Base-by-base conservation (phyloP, 2,888 invertebrate genomes). In the Dusona sp. region DNA sequence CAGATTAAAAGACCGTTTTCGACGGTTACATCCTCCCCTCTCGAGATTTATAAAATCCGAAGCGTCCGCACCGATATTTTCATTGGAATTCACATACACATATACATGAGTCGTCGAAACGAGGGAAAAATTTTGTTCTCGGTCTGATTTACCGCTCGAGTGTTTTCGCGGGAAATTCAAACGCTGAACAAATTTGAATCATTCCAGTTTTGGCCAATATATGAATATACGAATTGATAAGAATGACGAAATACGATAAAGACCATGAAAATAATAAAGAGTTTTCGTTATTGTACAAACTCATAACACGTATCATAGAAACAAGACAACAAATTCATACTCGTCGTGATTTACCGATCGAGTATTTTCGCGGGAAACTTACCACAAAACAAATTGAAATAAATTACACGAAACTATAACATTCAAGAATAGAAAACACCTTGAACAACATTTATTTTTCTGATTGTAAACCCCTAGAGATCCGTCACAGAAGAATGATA, bases 61-160 rank as follows among this genome's bases (percentile, higher is more conserved):
- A 87, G 87, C 87, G 87, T 87, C 87, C 80, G 72, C 79, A 78
- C 54, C 64, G 57, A 74, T 54, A 42, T 61, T 65, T 84, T 81
- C 86, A 68, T 82, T 65, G 79, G 81, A 79, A 75, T 64, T 42
- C 72, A 16, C 61, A 70, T 70, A 19, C 22, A 36, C 38, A 13
- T 19, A 16, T 38, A 13, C 25, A 9, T 29, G 64, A 54, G 9
- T 6, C 68, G 42, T 22, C 33, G 33, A n/a, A 11, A 13, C 1
- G 54, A 54, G 51, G 33, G 72, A 13, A 29, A 36, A 48, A 64
- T 72, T 79, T 73, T 51, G 33, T 8, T 33, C 29, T n/a, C 19
- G 22, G 3, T 77, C 65, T 72, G 6, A 54, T 54, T 77, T 75
- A 81, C 72, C 85, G 75, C 38, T 65, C 19, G 85, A 67, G 64